Conservation (phyloP, 2,797 vertebrate genomes). For the Sebastes steindachneri region DNA sequence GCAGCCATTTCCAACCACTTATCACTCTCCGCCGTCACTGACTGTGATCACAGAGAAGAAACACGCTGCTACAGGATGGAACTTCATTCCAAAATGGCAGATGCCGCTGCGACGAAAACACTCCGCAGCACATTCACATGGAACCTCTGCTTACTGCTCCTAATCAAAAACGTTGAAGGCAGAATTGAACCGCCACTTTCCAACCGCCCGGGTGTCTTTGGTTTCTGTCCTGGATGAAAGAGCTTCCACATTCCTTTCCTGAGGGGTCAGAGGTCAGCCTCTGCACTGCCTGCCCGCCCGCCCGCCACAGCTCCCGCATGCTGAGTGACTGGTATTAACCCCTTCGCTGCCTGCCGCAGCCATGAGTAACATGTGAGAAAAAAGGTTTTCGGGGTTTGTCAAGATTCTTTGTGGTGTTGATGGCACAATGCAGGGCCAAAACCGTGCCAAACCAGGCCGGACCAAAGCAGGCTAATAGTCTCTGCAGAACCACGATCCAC, state of each 20-base stretch:
- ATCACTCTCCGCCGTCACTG: conserved; percentile 15
- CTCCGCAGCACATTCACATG: conserved; percentile 22
- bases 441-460: background rate
- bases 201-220: conserved; percentile 78
- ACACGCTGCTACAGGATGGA: conserved; percentile 13
- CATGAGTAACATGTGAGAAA: background rate
- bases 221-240: conserved; percentile 86
- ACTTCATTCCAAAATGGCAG: conserved; percentile 63
- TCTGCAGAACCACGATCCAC: background rate
- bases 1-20: conserved; percentile 44
- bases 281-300: conserved; percentile 74
- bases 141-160: conserved; percentile 56
- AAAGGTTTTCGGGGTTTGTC: background rate
- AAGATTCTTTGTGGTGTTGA: background rate
- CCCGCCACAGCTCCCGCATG: conserved; percentile 71
- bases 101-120: conserved; percentile 36
- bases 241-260: conserved; percentile 87
- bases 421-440: background rate
- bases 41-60: conserved; percentile 27
- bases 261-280: conserved; percentile 82
- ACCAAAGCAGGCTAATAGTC: background rate
- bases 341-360: conserved; percentile 50
- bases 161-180: conserved; percentile 60
- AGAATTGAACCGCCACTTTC: conserved; percentile 73
- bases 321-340: conserved; percentile 81